These are phyloP conservation scores for Panulirus ornatus DNA, from an alignment of 1,140 invertebrate genomes.

Conservation along the genomic window DNA sequence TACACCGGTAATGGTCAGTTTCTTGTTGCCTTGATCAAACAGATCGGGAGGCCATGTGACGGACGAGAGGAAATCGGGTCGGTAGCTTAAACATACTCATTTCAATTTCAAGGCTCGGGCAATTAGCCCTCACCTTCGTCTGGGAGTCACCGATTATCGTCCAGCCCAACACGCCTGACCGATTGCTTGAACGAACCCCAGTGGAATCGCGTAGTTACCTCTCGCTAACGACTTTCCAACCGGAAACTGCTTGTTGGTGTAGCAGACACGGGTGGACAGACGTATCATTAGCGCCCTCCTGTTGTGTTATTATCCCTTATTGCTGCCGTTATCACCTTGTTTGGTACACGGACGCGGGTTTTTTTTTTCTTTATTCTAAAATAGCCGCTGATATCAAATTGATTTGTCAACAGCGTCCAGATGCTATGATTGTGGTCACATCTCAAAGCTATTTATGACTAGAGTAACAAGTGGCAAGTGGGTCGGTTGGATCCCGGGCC, in stretches of 20 bases:
- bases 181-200: constrained; percentile 19
- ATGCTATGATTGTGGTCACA: constrained; percentile 48
- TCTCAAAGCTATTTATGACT: constrained; percentile 1
- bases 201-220: not conserved
- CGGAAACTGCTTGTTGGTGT: constrained; percentile 62
- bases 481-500: too few relatives aligned
- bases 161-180: not conserved
- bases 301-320: constrained; percentile 43
- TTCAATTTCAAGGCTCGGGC: constrained; percentile 32
- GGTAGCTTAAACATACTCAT: constrained; percentile 45
- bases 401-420: constrained; percentile 54
- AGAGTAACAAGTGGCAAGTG: not conserved
- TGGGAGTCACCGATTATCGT: not conserved
- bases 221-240: constrained; percentile 35
- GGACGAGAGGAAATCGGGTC: not conserved
- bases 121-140: not conserved
- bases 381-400: constrained; percentile 41
- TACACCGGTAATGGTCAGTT: not conserved
- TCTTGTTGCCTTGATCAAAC: constrained; percentile 14
- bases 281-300: constrained; percentile 44
- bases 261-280: constrained; percentile 60
- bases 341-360: constrained; percentile 3
- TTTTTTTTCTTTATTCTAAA: too few relatives aligned
- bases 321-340: constrained; percentile 62
- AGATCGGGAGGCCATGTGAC: constrained; percentile 22